Evolutionary conservation across 2,888 invertebrate species (phyloP).

Genomic region (Heliconius erato): DNA sequence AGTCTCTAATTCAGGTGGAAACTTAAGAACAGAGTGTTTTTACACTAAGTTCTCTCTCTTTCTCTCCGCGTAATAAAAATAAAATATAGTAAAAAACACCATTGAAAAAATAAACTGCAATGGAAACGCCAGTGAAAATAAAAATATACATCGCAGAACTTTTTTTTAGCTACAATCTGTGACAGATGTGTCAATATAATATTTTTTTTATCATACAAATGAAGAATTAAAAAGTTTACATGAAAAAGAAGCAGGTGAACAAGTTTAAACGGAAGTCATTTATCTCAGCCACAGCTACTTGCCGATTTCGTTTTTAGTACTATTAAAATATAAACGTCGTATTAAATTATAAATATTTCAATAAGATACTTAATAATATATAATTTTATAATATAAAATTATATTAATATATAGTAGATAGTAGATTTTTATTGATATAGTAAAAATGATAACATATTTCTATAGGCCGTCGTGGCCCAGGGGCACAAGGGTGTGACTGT

Average conservation of each 20-base stretch:
- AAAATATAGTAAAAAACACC: too few species aligned
- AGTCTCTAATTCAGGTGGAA: background rate
- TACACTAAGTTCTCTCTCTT: background rate
- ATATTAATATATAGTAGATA: background rate
- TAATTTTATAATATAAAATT: background rate
- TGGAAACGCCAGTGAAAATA: background rate
- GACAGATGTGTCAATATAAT: slow-evolving; percentile 19
- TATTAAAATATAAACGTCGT: slow-evolving; percentile 10
- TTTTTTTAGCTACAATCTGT: background rate
- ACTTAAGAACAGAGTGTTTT: background rate
- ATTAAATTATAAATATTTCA: slow-evolving; percentile 15
- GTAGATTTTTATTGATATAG: background rate
- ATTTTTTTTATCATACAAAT: slow-evolving; percentile 1
- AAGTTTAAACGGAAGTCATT: slow-evolving; percentile 21
- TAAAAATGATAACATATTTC: background rate
- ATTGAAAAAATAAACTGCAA: too few species aligned
- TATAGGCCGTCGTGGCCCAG: too few species aligned
- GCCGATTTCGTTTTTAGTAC: slow-evolving; percentile 21
- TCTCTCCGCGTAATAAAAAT: background rate
- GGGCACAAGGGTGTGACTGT: too few species aligned
- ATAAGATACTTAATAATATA: background rate
- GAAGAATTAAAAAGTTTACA: slow-evolving; percentile 6
- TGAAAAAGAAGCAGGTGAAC: slow-evolving; percentile 24
- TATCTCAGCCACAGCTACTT: slow-evolving; percentile 2
- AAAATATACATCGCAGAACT: background rate